Base-by-base conservation (phyloP, 2,113 vertebrate species). In the Callithrix jacchus region DNA sequence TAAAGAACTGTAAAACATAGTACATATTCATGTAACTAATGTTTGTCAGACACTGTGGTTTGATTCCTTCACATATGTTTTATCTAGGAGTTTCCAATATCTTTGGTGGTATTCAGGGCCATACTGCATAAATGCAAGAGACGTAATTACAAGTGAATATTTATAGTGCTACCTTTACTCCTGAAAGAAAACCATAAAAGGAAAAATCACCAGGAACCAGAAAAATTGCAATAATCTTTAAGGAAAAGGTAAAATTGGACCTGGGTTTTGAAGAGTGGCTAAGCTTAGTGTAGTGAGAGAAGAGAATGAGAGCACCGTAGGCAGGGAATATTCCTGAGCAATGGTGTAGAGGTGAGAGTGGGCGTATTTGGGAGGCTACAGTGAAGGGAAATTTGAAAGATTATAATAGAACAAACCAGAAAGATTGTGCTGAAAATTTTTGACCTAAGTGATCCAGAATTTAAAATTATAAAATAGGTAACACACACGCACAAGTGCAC, bases 81-180 rank as follows among this genome's bases (percentile, higher is more conserved):
- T 58, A 21, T 47, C 52, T 66, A 42, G 21, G 54, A 77, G 18
- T 3, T 81, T 40, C 37, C 12, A 71, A 25, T 27, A 84, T 27
- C 47, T 32, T 56, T 30, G 66, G 32, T 82, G 49, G 11, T 42
- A 87, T 9, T 58, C 40, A 74, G 56, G 35, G 23, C 7, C 32
- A 76, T 61, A 68, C 73, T 83, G 52, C 18, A 52, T 76, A 83
- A 82, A 89, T 27, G 82, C 12, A 87, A 79, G 42, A 23, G n/a
- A 88, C 12, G 9, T 61, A 95, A 91, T 84, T 73, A 82, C 76
- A 94, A 66, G 42, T 86, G 90, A 74, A 82, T 32, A 68, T 77
- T 74, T 64, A 54, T 66, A 47, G 27, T 58, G 18, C n/a, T 93
- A 87, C 20, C 30, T 85, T 68, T 70, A 25, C 89, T 79, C 52